A percentile compares a stretch with the other conserved stretches of the same genome.
Conservation (phyloP, 1,140 invertebrate species). For the Palaemon carinicauda region DNA sequence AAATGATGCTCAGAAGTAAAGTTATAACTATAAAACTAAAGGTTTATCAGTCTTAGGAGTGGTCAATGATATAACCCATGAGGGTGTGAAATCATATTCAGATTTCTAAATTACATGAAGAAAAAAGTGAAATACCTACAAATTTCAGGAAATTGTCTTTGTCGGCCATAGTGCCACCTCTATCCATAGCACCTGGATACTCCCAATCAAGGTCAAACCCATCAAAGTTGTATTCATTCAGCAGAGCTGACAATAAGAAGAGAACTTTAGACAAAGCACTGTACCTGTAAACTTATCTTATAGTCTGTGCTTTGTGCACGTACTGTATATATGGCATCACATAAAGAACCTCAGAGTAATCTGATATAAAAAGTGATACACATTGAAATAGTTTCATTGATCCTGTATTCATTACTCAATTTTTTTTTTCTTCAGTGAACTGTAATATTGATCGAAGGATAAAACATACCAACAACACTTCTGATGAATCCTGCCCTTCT, state of each 20-base stretch:
- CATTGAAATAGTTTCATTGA: too few species aligned
- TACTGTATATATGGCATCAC: background rate
- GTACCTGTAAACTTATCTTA: background rate
- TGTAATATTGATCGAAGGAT: too few species aligned
- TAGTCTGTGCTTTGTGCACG: background rate
- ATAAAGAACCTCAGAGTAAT: too few species aligned
- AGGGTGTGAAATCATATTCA: too few species aligned
- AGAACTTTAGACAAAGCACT: background rate
- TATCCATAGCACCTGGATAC: conserved; percentile 18
- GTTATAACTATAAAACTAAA: too few species aligned
- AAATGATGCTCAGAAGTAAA: too few species aligned
- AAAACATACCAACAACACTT: conserved; percentile 17
- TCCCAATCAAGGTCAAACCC: conserved; percentile 34
- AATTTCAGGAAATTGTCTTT: conserved; percentile 25
- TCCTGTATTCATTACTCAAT: too few species aligned
- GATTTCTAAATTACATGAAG: background rate
- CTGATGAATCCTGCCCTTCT: conserved; percentile 2
- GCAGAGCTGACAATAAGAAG: background rate
- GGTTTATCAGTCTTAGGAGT: too few species aligned
- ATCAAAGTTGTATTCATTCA: conserved; percentile 25
- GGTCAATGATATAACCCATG: too few species aligned
- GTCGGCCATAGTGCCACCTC: conserved; percentile 7
- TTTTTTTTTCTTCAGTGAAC: too few species aligned
- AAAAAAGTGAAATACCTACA: background rate
- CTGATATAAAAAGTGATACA: too few species aligned